A percentile compares a stretch with the other conserved stretches of the same genome.
Evolutionary conservation across 2,888 invertebrate genomes (phyloP).

Genomic region (Papilio gigon): DNA sequence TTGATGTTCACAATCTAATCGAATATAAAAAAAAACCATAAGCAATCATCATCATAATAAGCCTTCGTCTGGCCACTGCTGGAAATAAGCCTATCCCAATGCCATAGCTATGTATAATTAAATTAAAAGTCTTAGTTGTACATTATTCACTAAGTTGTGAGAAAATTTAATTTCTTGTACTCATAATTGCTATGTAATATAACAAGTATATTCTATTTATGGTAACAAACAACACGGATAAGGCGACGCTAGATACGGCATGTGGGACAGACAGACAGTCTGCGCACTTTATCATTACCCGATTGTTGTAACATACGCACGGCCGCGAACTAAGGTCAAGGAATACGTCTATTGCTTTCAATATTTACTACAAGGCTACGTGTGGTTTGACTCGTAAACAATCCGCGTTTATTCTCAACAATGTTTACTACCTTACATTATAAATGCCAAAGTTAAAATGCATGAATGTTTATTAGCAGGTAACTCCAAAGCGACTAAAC

Average conservation of each 20-base stretch:
- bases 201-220: slow-evolving; percentile 21
- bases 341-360: slow-evolving; percentile 33
- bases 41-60: too few species aligned
- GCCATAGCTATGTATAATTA: too few species aligned
- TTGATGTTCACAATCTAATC: too few species aligned
- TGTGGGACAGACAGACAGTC: slow-evolving; percentile 36
- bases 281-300: slow-evolving; percentile 17
- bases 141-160: too few species aligned
- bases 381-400: slow-evolving; percentile 1
- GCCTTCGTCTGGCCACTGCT: too few species aligned
- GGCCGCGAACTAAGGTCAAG: slow-evolving; percentile 39
- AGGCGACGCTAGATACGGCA: slow-evolving; percentile 27
- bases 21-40: too few species aligned
- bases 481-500: too few species aligned
- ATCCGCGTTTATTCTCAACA: background rate
- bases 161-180: background rate
- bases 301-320: slow-evolving; percentile 36
- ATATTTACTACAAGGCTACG: slow-evolving; percentile 17
- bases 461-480: too few species aligned
- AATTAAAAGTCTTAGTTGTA: too few species aligned
- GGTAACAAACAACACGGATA: slow-evolving; percentile 36
- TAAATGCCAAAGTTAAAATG: too few species aligned
- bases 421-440: background rate
- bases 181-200: slow-evolving; percentile 1
- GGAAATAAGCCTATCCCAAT: too few species aligned